phyloP scores from a whole-genome alignment of 2,888 invertebrate species.

The Drosophila demipolita region DNA sequence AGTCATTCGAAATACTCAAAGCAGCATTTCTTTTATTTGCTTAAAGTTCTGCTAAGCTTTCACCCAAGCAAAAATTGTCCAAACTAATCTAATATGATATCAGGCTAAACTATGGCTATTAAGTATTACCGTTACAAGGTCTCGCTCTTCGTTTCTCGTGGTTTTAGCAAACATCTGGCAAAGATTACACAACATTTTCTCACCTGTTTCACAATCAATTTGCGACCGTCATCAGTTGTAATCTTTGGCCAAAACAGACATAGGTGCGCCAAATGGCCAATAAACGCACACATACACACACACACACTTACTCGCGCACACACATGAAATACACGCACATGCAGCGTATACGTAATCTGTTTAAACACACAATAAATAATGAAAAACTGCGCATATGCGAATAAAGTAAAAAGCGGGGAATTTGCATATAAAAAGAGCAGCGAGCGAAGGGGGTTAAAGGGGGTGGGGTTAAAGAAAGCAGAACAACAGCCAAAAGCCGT shows the following conservation, averaged over 20 bases:
- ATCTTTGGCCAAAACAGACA: slow-evolving; percentile 44
- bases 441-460: neutral
- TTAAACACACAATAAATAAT: slow-evolving; percentile 79
- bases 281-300: neutral
- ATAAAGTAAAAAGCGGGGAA: slow-evolving; percentile 57
- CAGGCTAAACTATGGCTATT: slow-evolving; percentile 19
- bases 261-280: slow-evolving; percentile 43
- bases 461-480: slow-evolving; percentile 1
- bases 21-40: neutral
- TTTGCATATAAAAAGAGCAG: slow-evolving; percentile 64
- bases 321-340: slow-evolving; percentile 24
- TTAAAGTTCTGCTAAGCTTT: neutral
- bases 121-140: neutral
- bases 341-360: slow-evolving; percentile 74
- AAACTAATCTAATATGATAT: slow-evolving; percentile 6
- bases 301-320: slow-evolving; percentile 11
- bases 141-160: neutral
- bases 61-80: neutral
- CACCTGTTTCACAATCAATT: slow-evolving; percentile 52
- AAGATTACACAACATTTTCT: slow-evolving; percentile 43
- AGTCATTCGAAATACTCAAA: neutral
- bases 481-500: slow-evolving; percentile 40
- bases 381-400: slow-evolving; percentile 68
- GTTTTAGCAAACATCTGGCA: slow-evolving; percentile 10
- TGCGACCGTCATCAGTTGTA: slow-evolving; percentile 56